Percentiles rank a stretch among this genome's conserved stretches.
These are phyloP conservation scores for Sebastes dallii DNA, from an alignment of 2,797 vertebrate genomes.

Conservation along the genomic window DNA sequence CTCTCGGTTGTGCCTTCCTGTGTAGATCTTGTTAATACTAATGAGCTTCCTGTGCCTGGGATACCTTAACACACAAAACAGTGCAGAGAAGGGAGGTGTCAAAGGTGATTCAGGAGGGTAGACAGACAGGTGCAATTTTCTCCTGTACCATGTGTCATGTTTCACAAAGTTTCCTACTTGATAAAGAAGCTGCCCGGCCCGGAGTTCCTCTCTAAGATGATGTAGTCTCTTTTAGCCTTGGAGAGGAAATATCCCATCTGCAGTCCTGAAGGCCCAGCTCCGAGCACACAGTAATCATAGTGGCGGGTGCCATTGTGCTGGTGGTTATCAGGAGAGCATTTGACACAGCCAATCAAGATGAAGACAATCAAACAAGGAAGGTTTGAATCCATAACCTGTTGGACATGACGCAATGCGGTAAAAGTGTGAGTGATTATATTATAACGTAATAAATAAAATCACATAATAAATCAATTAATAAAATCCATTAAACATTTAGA, in stretches of 20 bases:
- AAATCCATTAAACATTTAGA: not conserved
- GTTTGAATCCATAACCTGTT: slow-evolving; percentile 69
- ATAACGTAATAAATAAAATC: not conserved
- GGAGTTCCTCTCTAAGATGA: slow-evolving; percentile 88
- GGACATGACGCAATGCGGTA: not conserved
- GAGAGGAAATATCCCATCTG: slow-evolving; percentile 93
- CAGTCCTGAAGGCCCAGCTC: slow-evolving; percentile 92
- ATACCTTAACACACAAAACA: slow-evolving; percentile 73
- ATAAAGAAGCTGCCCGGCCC: slow-evolving; percentile 91
- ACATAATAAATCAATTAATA: not conserved
- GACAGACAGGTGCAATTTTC: no score
- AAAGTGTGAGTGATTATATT: not conserved
- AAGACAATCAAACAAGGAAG: slow-evolving; percentile 46
- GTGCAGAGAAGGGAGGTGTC: not conserved
- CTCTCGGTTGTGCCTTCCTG: slow-evolving; percentile 89
- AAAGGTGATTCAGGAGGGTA: not conserved
- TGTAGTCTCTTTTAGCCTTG: slow-evolving; percentile 85
- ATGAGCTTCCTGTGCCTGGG: slow-evolving; percentile 96
- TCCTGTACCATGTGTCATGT: not conserved
- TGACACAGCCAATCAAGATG: slow-evolving; percentile 55
- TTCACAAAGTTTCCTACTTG: slow-evolving; percentile 61
- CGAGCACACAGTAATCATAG: slow-evolving; percentile 92
- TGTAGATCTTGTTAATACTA: slow-evolving; percentile 96
- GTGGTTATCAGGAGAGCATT: slow-evolving; percentile 30
- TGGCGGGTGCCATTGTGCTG: slow-evolving; percentile 53